Conservation (phyloP, 2,888 invertebrate genomes). For the Danaus chrysippus region DNA sequence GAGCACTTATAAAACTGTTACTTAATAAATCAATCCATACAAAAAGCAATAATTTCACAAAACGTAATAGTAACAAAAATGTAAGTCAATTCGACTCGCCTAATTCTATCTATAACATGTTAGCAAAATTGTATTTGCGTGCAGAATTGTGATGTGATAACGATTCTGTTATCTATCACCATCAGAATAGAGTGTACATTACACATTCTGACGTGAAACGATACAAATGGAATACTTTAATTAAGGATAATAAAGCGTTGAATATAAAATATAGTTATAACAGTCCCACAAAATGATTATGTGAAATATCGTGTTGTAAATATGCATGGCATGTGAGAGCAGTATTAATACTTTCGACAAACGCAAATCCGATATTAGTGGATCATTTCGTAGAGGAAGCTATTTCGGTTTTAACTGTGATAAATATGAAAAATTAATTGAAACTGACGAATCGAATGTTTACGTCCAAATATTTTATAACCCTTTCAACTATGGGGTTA, state of each 20-base stretch:
- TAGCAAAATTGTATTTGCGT: conserved; percentile 61
- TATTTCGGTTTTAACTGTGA: conserved; percentile 32
- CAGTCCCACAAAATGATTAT: conserved; percentile 47
- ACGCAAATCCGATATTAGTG: conserved; percentile 66
- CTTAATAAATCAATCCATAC: conserved; percentile 47
- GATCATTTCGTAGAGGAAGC: conserved; percentile 55
- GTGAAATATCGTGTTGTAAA: conserved; percentile 45
- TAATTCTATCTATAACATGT: conserved; percentile 64
- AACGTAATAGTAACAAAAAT: conserved; percentile 63
- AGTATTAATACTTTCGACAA: conserved; percentile 51
- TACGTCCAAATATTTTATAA: neutral
- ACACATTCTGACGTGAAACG: conserved; percentile 29
- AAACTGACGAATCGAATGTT: conserved; percentile 7
- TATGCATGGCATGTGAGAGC: conserved; percentile 56
- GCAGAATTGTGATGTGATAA: conserved; percentile 39
- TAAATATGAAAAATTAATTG: conserved; percentile 16
- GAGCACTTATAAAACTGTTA: conserved; percentile 22
- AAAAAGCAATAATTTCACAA: conserved; percentile 53
- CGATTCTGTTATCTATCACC: conserved; percentile 46
- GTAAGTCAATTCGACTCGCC: conserved; percentile 53
- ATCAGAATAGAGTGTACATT: conserved; percentile 3
- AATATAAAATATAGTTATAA: conserved; percentile 46
- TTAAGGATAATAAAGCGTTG: conserved; percentile 62
- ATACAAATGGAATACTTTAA: conserved; percentile 58
- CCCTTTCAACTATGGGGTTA: neutral